Evolutionary conservation across 2,888 invertebrate species (phyloP), one percentile per base, ranked within the genome.

Genomic region (Cheiracanthium punctorium): DNA sequence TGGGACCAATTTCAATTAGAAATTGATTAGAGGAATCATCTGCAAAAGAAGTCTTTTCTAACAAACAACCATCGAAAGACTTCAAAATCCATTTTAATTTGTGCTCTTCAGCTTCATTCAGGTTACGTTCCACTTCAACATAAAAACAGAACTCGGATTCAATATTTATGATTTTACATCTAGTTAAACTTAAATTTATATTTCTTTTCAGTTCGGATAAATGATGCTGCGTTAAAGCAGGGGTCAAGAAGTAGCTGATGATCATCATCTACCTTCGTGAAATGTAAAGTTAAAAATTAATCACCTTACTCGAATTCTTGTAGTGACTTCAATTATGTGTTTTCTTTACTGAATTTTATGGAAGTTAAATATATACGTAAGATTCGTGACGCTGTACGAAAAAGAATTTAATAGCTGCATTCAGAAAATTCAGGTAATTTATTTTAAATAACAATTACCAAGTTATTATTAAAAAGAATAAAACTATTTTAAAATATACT

Each of bases 91-190:
- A 97, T 90, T 94, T 93, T 76, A 97, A 91, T 82, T 94, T 93
- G 87, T 94, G 92, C 43, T 94, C 93, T 89, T 96, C 95, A 82
- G 94, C 93, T 33, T 93, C 91, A 58, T 92, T 93, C 64, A 96
- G 92, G 48, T 92, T 90, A 32, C 87, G 88, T 28, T 90, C 89
- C 30, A 94, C 91, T 91, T 96, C 95, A 84, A 97, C 93, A 91
- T 97, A 95, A 92, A 95, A 97, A 92, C 97, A 97, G 88, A 94
- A 93, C 92, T 97, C 97, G 7, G 95, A 94, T 81, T 94, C 93
- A 91, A 90, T 74, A 37, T 89, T 87, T 64, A 80, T 84, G 17
- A 86, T 58, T 37, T 85, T 64, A 12, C 41, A 29, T 28, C 43
- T 17, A 0, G 12, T 41, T 43, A 79, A 58, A 33, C 69, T 80